Conservation (phyloP, 2,113 vertebrate genomes). For the Chinchilla lanigera region DNA sequence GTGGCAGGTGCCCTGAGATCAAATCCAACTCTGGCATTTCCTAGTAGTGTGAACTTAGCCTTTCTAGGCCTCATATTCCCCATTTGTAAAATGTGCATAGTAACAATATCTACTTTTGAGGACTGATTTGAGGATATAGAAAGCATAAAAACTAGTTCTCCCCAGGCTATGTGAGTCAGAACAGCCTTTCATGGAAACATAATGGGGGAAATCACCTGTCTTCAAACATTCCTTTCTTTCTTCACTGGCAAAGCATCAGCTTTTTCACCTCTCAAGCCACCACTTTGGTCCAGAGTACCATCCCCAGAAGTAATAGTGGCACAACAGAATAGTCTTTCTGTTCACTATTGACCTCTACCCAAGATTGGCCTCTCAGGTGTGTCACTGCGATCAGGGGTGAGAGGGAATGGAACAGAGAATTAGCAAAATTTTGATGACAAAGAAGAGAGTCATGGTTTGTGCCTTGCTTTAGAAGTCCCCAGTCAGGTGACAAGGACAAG, state of each 20-base stretch:
- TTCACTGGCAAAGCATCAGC: background rate
- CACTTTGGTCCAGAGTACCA: background rate
- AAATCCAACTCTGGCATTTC: background rate
- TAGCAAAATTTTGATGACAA: background rate
- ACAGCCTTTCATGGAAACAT: background rate
- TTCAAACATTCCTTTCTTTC: background rate
- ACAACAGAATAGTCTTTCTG: background rate
- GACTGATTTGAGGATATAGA: background rate
- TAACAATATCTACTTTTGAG: background rate
- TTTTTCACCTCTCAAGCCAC: background rate
- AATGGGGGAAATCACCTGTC: background rate
- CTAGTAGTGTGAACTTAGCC: background rate
- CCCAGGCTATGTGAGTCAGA: background rate
- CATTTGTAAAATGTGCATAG: background rate
- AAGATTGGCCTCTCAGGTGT: background rate
- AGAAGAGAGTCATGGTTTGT: background rate
- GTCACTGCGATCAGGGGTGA: background rate
- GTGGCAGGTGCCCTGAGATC: background rate
- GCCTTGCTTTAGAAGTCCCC: background rate
- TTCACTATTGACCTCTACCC: background rate
- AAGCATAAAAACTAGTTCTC: background rate
- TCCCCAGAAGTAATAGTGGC: background rate
- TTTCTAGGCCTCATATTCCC: background rate
- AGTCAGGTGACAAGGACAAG: background rate
- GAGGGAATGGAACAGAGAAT: background rate